Evolutionary conservation across 2,888 invertebrate species (phyloP).

Genomic region (Oligia latruncula): DNA sequence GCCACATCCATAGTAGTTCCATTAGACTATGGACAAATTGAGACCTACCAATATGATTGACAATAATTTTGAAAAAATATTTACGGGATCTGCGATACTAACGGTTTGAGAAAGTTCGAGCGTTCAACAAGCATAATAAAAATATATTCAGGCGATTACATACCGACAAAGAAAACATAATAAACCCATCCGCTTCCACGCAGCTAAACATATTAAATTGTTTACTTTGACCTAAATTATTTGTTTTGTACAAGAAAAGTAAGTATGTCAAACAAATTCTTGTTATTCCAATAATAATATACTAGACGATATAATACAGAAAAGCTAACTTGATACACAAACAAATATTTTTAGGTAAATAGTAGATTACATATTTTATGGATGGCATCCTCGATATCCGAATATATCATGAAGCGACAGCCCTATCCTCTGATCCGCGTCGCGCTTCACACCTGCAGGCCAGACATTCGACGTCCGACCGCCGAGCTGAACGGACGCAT

Average conservation of each 20-base stretch:
- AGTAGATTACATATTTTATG: conserved; percentile 2
- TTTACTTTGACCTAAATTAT: conserved; percentile 14
- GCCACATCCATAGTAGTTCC: too few species aligned
- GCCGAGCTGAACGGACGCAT: conserved; percentile 72
- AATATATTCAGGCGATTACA: conserved; percentile 3
- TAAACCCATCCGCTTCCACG: conserved; percentile 3
- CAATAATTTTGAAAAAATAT: not conserved
- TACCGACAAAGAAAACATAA: not conserved
- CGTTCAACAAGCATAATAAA: conserved; percentile 5
- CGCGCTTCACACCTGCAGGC: conserved; percentile 71
- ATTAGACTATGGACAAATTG: not conserved
- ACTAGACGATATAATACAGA: conserved; percentile 7
- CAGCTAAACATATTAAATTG: conserved; percentile 24
- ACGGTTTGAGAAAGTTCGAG: not conserved
- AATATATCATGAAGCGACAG: conserved; percentile 58
- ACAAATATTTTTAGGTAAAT: not conserved
- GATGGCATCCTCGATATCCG: conserved; percentile 42
- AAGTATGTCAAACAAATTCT: conserved; percentile 11
- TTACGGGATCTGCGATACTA: not conserved
- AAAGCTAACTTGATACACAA: not conserved
- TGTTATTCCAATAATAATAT: conserved; percentile 1
- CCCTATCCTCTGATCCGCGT: conserved; percentile 54
- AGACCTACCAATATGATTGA: not conserved
- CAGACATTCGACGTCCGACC: conserved; percentile 79
- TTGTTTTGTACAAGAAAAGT: conserved; percentile 12